These are phyloP conservation scores for Drosophila tripunctata DNA, from an alignment of 2,888 invertebrate species.

Conservation along the genomic window DNA sequence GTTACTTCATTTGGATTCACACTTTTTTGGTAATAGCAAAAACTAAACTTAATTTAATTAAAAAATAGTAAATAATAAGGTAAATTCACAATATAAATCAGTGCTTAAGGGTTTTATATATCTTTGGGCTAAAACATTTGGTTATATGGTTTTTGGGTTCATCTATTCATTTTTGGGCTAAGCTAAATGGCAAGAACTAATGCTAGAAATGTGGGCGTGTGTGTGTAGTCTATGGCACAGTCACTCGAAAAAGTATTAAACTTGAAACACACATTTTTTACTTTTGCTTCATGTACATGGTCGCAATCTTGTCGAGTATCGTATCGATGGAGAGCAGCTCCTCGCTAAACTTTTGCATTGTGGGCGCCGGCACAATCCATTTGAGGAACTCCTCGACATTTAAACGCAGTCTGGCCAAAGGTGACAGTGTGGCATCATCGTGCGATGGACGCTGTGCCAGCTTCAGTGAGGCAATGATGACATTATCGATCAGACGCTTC, in stretches of 20 bases:
- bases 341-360: conserved; percentile 90
- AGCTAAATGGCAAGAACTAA: conserved; percentile 73
- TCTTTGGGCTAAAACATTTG: conserved; percentile 71
- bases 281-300: conserved; percentile 82
- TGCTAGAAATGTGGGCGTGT: no score
- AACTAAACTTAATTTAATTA: conserved; percentile 21
- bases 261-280: conserved; percentile 49
- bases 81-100: conserved; percentile 41
- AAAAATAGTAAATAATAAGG: no score
- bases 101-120: conserved; percentile 34
- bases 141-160: conserved; percentile 35
- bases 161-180: conserved; percentile 23
- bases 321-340: conserved; percentile 92
- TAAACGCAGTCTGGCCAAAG: conserved; percentile 88
- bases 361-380: conserved; percentile 91
- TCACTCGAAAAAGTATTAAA: conserved; percentile 6
- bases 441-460: conserved; percentile 89
- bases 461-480: conserved; percentile 90
- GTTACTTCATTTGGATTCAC: conserved; percentile 21
- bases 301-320: conserved; percentile 87
- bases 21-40: conserved; percentile 52
- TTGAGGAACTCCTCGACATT: conserved; percentile 92
- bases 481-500: conserved; percentile 90
- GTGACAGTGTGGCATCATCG: conserved; percentile 85
- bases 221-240: conserved; percentile 62